Evolutionary conservation across 1,140 invertebrate genomes (phyloP).

Genomic region (Drosophila cardini): DNA sequence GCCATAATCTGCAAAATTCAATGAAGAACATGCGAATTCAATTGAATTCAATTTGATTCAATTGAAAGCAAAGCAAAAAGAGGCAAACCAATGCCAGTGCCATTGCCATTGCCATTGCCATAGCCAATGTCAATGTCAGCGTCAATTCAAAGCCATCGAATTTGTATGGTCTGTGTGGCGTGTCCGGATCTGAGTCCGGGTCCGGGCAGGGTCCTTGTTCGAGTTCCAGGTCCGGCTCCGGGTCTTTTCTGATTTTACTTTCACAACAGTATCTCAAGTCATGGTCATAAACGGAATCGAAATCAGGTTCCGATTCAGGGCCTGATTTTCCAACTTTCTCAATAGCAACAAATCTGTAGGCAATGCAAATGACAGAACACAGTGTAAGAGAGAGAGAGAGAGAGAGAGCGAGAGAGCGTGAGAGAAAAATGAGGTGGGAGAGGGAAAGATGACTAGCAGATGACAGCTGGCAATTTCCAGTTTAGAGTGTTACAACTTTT

Average conservation of each 20-base stretch:
- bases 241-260: neutral
- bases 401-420: neutral
- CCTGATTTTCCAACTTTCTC: neutral
- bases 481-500: constrained; percentile 30
- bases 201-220: no score
- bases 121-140: constrained; percentile 16
- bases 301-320: constrained; percentile 4
- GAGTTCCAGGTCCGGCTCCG: neutral
- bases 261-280: neutral
- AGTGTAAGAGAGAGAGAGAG: neutral
- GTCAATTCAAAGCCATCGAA: constrained; percentile 20
- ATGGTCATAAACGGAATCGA: constrained; percentile 3
- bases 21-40: constrained; percentile 76
- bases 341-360: constrained; percentile 1
- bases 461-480: neutral
- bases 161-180: constrained; percentile 14
- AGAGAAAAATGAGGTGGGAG: no score
- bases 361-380: neutral
- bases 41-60: constrained; percentile 79
- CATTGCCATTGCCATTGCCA: neutral
- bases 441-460: neutral
- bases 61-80: constrained; percentile 52
- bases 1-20: constrained; percentile 77
- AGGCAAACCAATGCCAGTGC: neutral
- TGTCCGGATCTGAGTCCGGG: neutral